Conservation (phyloP, 2,888 invertebrate species). For the Cantharis rustica region DNA sequence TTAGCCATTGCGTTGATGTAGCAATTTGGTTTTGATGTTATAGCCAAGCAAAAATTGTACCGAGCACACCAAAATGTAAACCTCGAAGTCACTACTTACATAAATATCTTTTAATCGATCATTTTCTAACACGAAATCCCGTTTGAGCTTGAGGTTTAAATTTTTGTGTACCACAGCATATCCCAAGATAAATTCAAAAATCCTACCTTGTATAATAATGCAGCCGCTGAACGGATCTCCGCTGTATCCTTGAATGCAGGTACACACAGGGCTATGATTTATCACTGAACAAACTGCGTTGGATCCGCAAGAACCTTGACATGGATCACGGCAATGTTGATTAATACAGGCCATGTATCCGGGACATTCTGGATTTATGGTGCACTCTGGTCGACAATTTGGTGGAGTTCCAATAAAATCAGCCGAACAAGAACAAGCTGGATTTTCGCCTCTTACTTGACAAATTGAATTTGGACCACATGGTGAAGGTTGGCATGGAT, state of each 20-base stretch:
- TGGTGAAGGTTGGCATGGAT: slow-evolving; percentile 75
- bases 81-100: background rate
- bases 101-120: background rate
- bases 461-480: slow-evolving; percentile 80
- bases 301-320: slow-evolving; percentile 61
- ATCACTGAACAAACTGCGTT: slow-evolving; percentile 58
- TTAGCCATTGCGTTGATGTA: background rate
- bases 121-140: too few species aligned
- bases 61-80: background rate
- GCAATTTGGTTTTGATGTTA: background rate
- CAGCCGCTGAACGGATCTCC: slow-evolving; percentile 80
- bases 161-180: background rate
- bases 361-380: slow-evolving; percentile 61
- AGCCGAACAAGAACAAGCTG: slow-evolving; percentile 64
- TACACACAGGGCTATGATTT: slow-evolving; percentile 77
- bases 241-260: slow-evolving; percentile 57
- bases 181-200: slow-evolving; percentile 6
- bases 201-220: slow-evolving; percentile 59
- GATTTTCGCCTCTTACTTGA: slow-evolving; percentile 64
- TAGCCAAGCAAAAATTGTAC: background rate
- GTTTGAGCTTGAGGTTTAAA: background rate
- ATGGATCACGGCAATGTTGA: slow-evolving; percentile 55
- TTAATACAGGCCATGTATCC: slow-evolving; percentile 53
- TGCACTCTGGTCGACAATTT: slow-evolving; percentile 63
- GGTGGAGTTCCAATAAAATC: slow-evolving; percentile 66